Evolutionary conservation across 1,140 invertebrate genomes (phyloP).

Genomic region (Eueides isabella): DNA sequence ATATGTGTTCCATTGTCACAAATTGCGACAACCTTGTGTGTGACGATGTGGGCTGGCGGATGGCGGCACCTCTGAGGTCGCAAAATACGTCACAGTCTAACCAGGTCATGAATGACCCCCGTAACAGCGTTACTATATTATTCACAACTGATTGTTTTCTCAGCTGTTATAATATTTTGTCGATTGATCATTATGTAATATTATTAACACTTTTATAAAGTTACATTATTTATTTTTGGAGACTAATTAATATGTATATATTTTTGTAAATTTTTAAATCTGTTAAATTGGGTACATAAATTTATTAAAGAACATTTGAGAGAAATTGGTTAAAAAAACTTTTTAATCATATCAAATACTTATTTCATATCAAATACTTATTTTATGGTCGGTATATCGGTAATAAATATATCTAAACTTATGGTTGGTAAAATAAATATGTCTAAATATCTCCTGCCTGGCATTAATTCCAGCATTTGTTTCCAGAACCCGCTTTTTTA

Average conservation of each 20-base stretch:
- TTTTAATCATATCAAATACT: too few species aligned
- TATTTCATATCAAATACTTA: too few species aligned
- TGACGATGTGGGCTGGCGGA: constrained; percentile 24
- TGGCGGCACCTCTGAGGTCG: constrained; percentile 40
- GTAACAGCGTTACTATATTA: constrained; percentile 14
- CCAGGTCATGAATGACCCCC: constrained; percentile 45
- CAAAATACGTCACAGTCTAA: constrained; percentile 46
- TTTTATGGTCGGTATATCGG: too few species aligned
- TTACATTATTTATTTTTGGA: not conserved
- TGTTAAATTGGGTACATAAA: too few species aligned
- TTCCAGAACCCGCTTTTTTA: too few species aligned
- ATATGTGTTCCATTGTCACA: not conserved
- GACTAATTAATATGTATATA: not conserved
- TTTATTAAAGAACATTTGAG: too few species aligned
- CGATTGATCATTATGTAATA: constrained; percentile 10
- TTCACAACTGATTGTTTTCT: constrained; percentile 28
- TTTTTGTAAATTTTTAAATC: too few species aligned
- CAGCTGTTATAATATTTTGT: constrained; percentile 11
- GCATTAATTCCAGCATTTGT: too few species aligned
- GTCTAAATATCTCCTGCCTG: too few species aligned
- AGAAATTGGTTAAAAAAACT: too few species aligned
- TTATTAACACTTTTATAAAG: not conserved
- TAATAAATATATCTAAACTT: too few species aligned
- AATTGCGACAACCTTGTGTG: constrained; percentile 37
- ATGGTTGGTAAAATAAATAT: too few species aligned